These are phyloP conservation scores for Masnerella sp. DNA, from an alignment of 2,888 invertebrate species.

Conservation along the genomic window DNA sequence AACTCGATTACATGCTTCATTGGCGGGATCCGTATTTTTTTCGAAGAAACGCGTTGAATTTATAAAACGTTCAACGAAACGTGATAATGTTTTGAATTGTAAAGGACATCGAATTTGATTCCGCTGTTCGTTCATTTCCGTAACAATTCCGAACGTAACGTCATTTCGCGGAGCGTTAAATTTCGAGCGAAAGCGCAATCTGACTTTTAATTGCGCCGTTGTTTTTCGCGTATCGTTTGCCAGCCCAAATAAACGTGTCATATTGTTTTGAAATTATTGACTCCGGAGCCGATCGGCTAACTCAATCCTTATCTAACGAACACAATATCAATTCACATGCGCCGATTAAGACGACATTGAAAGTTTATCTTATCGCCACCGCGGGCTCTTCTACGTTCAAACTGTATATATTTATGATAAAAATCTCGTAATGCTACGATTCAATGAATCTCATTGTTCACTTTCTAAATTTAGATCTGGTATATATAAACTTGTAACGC, in stretches of 20 bases:
- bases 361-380: constrained; percentile 21
- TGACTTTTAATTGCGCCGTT: too few relatives aligned
- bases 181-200: too few relatives aligned
- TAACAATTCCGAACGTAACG: constrained; percentile 1
- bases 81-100: not conserved
- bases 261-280: too few relatives aligned
- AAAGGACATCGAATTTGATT: not conserved
- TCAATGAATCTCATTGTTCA: constrained; percentile 19
- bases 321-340: constrained; percentile 15
- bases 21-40: too few relatives aligned
- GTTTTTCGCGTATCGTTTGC: too few relatives aligned
- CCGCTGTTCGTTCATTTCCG: constrained; percentile 1
- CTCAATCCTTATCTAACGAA: constrained; percentile 1
- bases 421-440: constrained; percentile 4
- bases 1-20: too few relatives aligned
- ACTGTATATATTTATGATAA: constrained; percentile 20
- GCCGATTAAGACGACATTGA: constrained; percentile 21
- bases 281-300: not conserved
- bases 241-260: too few relatives aligned
- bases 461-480: constrained; percentile 1
- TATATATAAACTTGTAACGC: not conserved
- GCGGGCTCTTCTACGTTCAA: constrained; percentile 2
- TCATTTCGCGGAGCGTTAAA: too few relatives aligned
- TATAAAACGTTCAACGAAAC: too few relatives aligned
- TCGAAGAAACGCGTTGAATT: too few relatives aligned